Evolutionary conservation across 53 echinoderm and acorn worm species (phyloP).

Genomic region (Paracentrotus lividus): DNA sequence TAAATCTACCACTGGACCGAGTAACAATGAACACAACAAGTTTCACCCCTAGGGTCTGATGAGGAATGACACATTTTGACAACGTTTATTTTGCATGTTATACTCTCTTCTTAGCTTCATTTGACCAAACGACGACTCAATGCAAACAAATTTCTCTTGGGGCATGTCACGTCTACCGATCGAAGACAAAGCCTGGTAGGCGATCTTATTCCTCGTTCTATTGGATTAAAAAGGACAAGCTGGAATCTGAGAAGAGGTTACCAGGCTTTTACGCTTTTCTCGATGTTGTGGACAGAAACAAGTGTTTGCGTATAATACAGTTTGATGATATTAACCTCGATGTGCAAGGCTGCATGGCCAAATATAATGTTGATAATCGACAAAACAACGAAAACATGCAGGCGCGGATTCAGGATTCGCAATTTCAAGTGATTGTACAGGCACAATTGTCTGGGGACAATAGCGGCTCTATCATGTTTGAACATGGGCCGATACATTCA

Average conservation of each 20-base stretch:
- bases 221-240: not conserved
- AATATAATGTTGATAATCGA: no score
- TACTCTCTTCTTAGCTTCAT: not conserved
- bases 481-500: no score
- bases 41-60: no score
- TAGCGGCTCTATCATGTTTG: no score
- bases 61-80: not conserved
- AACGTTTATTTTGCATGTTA: not conserved
- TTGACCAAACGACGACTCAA: not conserved
- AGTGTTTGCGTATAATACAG: no score
- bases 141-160: not conserved
- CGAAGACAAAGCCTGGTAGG: not conserved
- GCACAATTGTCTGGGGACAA: no score
- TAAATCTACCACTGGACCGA: no score
- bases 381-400: no score
- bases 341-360: not conserved
- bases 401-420: no score
- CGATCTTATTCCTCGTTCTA: slow-evolving; percentile 20
- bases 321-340: not conserved
- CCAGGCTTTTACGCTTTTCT: not conserved
- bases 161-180: slow-evolving; percentile 12
- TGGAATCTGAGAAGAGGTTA: not conserved
- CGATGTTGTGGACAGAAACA: not conserved
- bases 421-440: no score
- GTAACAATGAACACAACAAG: no score